phyloP scores from a whole-genome alignment of 1,140 invertebrate genomes.

The Onthophagus taurus region DNA sequence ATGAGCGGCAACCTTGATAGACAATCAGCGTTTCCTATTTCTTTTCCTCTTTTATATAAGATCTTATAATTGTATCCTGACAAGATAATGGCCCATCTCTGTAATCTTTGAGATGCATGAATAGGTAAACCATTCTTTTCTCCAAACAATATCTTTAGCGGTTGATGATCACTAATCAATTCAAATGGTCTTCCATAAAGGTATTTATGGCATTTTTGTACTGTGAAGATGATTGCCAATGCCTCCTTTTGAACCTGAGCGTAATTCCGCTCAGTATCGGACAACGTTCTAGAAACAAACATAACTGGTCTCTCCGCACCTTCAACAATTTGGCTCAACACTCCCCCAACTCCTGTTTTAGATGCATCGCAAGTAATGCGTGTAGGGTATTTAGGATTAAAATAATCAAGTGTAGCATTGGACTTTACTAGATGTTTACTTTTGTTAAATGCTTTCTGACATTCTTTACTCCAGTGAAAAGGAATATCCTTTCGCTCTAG shows the following conservation, averaged over 20 bases:
- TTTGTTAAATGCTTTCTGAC: constrained; percentile 21
- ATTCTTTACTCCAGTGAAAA: constrained; percentile 21
- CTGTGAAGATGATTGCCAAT: constrained; percentile 19
- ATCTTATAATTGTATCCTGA: constrained; percentile 12
- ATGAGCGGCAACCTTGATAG: constrained; percentile 3
- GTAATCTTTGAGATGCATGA: not conserved
- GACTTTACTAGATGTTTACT: too few species aligned
- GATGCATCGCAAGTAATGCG: constrained; percentile 26
- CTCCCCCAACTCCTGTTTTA: constrained; percentile 20
- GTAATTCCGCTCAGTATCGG: constrained; percentile 17
- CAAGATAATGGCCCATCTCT: constrained; percentile 4
- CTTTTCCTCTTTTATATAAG: constrained; percentile 13
- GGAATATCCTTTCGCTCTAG: constrained; percentile 18
- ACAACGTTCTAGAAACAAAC: constrained; percentile 12
- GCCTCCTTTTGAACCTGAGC: constrained; percentile 20
- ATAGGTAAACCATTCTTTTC: not conserved
- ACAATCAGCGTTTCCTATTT: constrained; percentile 13
- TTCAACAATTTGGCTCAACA: constrained; percentile 8
- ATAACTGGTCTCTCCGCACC: not conserved
- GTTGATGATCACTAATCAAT: constrained; percentile 16
- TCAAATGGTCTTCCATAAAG: constrained; percentile 15
- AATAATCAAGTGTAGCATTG: too few species aligned
- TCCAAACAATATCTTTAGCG: constrained; percentile 7
- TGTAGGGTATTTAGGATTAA: too few species aligned
- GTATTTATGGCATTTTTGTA: constrained; percentile 22